Percentiles rank a stretch among this genome's conserved stretches.
phyloP scores from a whole-genome alignment of 1,140 invertebrate genomes.

The Anoplolepis gracilipes region DNA sequence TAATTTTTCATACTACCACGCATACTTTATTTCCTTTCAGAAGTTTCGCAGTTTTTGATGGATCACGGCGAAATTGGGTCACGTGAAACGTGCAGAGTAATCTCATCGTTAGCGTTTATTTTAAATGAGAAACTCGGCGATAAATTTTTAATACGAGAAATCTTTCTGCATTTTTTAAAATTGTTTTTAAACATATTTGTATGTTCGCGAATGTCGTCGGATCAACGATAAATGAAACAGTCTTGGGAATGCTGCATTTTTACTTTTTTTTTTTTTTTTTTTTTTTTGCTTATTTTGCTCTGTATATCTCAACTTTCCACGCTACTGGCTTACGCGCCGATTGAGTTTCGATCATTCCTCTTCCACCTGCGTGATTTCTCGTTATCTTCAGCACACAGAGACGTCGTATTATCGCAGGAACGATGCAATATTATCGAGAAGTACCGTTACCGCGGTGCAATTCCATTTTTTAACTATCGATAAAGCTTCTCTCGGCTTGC shows the following conservation, averaged over 20 bases:
- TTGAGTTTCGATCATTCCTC: slow-evolving; percentile 42
- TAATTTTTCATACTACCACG: slow-evolving; percentile 41
- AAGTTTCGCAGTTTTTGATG: slow-evolving; percentile 35
- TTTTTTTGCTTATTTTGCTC: slow-evolving; percentile 29
- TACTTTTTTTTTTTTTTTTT: background rate
- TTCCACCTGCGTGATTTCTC: slow-evolving; percentile 21
- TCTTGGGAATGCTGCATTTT: background rate
- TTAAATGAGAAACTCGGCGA: background rate
- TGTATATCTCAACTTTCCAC: slow-evolving; percentile 69
- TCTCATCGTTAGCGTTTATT: slow-evolving; percentile 15
- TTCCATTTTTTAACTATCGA: background rate
- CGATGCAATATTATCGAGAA: slow-evolving; percentile 15
- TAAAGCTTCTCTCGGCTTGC: background rate
- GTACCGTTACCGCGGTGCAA: background rate
- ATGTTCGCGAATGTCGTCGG: background rate
- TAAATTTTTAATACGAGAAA: background rate
- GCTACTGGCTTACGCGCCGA: slow-evolving; percentile 52
- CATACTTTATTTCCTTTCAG: slow-evolving; percentile 25
- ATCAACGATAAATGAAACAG: background rate
- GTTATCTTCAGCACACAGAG: slow-evolving; percentile 41
- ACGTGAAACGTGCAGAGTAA: background rate
- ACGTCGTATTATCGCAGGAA: background rate
- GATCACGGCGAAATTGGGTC: slow-evolving; percentile 62
- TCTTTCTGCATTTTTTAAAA: background rate
- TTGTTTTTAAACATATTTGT: background rate